Evolutionary conservation across 1,140 invertebrate species (phyloP).

Genomic region (Rhizoglyphus robini): DNA sequence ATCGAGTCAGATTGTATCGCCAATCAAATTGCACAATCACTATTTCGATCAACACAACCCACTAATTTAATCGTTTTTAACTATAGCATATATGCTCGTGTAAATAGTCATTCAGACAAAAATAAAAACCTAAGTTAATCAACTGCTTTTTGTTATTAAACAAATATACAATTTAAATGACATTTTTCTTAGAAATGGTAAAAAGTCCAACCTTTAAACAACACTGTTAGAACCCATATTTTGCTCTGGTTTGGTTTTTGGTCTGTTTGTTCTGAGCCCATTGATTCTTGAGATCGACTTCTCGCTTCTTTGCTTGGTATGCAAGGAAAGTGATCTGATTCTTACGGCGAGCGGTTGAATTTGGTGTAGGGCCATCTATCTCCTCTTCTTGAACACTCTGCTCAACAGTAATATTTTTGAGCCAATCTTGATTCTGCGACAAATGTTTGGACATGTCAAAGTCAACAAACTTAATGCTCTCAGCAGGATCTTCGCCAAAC

Average conservation of each 20-base stretch:
- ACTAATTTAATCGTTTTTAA: no score
- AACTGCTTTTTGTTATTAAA: no score
- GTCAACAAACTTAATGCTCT: conserved; percentile 17
- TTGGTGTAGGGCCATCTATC: neutral
- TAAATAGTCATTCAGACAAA: no score
- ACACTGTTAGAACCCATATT: conserved; percentile 37
- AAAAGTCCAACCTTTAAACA: neutral
- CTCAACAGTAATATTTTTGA: conserved; percentile 19
- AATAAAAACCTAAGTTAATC: no score
- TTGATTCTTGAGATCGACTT: conserved; percentile 79
- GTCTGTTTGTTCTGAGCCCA: conserved; percentile 75
- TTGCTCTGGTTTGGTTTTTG: conserved; percentile 56
- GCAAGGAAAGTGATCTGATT: conserved; percentile 94
- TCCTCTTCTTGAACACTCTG: neutral
- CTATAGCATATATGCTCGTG: no score
- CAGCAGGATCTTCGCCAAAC: conserved; percentile 20
- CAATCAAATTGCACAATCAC: no score
- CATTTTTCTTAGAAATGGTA: neutral
- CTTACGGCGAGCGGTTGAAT: conserved; percentile 41
- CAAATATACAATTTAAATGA: no score
- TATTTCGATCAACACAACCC: no score
- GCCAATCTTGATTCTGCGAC: conserved; percentile 4
- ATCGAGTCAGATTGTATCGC: no score
- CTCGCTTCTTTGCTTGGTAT: conserved; percentile 81
- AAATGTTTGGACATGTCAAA: conserved; percentile 17